Percentiles rank a stretch among this genome's conserved stretches.
These are phyloP conservation scores for Xerus inauris DNA, from an alignment of 2,113 vertebrate genomes.

Conservation along the genomic window DNA sequence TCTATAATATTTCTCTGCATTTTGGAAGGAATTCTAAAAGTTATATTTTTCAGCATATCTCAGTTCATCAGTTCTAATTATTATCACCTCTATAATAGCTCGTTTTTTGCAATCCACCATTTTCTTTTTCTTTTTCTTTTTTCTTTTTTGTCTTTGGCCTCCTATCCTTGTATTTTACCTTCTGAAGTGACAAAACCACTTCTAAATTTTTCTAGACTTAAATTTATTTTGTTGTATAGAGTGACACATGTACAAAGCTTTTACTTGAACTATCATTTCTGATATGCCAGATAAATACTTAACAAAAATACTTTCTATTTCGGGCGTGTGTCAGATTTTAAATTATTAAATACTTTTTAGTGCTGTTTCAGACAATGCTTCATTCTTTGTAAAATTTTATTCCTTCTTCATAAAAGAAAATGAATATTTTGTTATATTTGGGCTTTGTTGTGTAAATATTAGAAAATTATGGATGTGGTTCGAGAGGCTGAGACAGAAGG, in stretches of 20 bases:
- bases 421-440: background rate
- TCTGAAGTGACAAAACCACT: background rate
- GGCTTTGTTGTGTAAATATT: background rate
- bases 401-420: background rate
- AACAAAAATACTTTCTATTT: background rate
- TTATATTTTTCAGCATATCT: background rate
- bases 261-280: background rate
- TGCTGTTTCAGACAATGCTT: background rate
- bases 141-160: background rate
- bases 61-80: background rate
- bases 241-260: background rate
- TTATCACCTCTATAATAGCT: background rate
- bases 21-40: background rate
- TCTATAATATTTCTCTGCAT: background rate
- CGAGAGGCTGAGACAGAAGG: no score
- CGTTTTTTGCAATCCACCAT: background rate
- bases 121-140: background rate
- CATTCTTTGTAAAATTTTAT: background rate
- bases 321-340: background rate
- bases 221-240: background rate
- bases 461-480: background rate
- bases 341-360: background rate
- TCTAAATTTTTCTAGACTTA: background rate
- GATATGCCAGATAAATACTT: background rate
- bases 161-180: background rate